phyloP scores from a whole-genome alignment of 2,797 vertebrate species.

The Pitangus sulphuratus region DNA sequence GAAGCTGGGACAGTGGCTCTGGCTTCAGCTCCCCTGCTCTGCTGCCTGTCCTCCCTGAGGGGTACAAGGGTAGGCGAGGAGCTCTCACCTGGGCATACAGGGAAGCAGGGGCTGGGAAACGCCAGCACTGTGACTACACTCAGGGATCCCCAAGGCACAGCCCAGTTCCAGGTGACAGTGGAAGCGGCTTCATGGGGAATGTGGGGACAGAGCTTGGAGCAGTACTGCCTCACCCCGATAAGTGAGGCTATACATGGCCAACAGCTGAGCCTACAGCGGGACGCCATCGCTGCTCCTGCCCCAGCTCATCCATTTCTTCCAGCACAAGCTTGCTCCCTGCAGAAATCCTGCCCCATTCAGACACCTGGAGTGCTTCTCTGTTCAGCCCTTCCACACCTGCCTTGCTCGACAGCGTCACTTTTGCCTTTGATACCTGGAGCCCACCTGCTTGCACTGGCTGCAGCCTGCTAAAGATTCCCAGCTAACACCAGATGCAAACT shows the following conservation, averaged over 20 bases:
- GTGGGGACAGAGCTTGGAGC: neutral
- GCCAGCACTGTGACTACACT: accelerated
- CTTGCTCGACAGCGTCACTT: neutral
- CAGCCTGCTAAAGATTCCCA: neutral
- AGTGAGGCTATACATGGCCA: accelerated
- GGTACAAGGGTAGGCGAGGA: neutral
- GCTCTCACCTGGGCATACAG: neutral
- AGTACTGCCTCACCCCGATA: accelerated
- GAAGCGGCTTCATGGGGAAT: neutral
- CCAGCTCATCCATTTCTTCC: neutral
- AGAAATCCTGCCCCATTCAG: neutral
- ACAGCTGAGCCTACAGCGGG: neutral
- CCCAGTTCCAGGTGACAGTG: neutral
- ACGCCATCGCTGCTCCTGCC: neutral
- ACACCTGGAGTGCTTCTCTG: neutral
- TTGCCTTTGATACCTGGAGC: neutral
- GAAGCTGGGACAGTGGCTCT: accelerated
- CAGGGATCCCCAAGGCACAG: neutral
- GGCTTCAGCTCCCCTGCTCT: neutral
- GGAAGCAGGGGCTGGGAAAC: neutral
- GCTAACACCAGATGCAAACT: neutral
- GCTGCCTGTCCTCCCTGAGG: accelerated
- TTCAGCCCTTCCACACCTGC: neutral
- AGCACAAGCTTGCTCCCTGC: neutral
- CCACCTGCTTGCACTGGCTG: neutral